Evolutionary conservation across 2,113 vertebrate genomes (phyloP).

Genomic region (Corvus moneduloides): DNA sequence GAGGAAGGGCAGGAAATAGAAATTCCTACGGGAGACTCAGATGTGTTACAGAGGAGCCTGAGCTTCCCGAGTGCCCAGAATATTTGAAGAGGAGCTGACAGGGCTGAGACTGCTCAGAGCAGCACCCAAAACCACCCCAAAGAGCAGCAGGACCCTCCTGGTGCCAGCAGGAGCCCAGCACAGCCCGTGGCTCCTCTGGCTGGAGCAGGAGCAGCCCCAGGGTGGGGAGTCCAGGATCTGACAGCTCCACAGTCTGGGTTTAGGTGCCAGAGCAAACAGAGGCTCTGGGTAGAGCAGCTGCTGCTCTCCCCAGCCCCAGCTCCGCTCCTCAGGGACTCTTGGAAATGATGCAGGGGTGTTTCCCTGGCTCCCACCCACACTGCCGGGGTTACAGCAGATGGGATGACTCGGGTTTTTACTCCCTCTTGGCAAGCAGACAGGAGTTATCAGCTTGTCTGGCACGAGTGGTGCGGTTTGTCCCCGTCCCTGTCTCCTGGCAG

Average conservation of each 20-base stretch:
- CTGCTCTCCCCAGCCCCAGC: neutral
- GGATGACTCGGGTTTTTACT: neutral
- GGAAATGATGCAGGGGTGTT: neutral
- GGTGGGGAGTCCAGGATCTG: neutral
- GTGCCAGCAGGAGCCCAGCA: neutral
- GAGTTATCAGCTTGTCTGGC: neutral
- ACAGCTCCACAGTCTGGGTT: neutral
- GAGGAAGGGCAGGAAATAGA: neutral
- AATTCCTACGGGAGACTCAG: neutral
- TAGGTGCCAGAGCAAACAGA: neutral
- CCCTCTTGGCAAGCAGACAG: neutral
- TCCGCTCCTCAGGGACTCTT: accelerated
- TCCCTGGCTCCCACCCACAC: neutral
- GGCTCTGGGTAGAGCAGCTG: neutral
- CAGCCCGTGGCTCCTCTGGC: neutral
- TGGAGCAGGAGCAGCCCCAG: neutral
- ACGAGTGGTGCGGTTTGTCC: accelerated
- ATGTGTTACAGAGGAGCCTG: neutral
- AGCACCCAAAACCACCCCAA: accelerated
- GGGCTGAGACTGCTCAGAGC: neutral
- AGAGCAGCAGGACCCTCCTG: neutral
- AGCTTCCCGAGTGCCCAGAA: neutral
- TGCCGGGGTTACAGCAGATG: neutral
- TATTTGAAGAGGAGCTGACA: neutral
- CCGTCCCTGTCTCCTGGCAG: neutral